These are phyloP conservation scores for Gadopsis bispinosus DNA, from an alignment of 2,797 vertebrate species.

Conservation along the genomic window DNA sequence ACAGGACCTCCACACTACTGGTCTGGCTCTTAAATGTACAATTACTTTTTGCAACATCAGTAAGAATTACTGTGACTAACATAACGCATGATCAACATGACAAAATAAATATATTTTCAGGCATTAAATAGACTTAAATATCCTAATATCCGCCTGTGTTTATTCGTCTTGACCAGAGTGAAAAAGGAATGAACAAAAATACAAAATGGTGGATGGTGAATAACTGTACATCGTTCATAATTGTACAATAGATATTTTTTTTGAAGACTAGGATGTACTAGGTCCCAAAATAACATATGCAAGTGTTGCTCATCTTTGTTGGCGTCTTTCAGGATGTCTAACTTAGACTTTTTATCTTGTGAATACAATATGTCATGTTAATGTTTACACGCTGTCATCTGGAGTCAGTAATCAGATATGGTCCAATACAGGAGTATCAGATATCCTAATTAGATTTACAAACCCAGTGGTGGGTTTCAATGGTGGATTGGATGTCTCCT, in stretches of 20 bases:
- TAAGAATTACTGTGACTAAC: background rate
- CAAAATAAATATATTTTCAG: background rate
- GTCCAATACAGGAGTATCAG: slow-evolving; percentile 66
- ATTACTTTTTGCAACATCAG: background rate
- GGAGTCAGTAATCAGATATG: slow-evolving; percentile 78
- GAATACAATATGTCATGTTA: slow-evolving; percentile 46
- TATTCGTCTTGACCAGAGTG: background rate
- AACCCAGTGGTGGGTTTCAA: slow-evolving; percentile 79
- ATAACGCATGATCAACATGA: background rate
- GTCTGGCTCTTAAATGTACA: background rate
- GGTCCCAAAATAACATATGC: background rate
- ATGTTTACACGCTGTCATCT: slow-evolving; percentile 68
- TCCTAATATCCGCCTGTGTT: background rate
- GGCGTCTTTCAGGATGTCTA: slow-evolving; percentile 23
- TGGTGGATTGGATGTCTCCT: slow-evolving; percentile 83
- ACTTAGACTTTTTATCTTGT: slow-evolving; percentile 35
- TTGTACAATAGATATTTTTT: background rate
- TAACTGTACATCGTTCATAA: background rate
- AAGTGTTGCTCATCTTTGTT: background rate
- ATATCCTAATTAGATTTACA: slow-evolving; percentile 88
- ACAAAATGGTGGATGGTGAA: background rate
- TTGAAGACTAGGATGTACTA: background rate
- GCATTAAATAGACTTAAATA: background rate
- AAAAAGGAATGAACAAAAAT: background rate
- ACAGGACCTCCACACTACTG: background rate